Percentiles rank a stretch among this genome's conserved stretches.
These are phyloP conservation scores for Pogoniulus pusillus DNA, from an alignment of 2,797 vertebrate species.

Conservation along the genomic window DNA sequence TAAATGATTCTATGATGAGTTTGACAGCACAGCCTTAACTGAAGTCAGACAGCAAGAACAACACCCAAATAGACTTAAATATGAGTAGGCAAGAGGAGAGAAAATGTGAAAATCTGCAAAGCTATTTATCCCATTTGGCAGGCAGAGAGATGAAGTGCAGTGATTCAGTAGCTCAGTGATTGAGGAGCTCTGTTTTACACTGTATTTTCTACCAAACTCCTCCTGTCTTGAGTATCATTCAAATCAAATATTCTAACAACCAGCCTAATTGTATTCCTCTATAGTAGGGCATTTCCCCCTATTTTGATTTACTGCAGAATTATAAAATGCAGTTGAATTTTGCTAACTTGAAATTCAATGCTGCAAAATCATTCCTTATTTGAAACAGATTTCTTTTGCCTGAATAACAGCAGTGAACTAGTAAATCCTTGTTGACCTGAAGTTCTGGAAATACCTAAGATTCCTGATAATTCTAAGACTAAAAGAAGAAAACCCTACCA, in stretches of 20 bases:
- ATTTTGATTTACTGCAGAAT: background rate
- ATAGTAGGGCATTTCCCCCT: background rate
- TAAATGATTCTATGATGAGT: background rate
- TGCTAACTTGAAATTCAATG: background rate
- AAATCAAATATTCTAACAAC: background rate
- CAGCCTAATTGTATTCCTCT: background rate
- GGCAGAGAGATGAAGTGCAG: background rate
- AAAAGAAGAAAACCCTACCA: background rate
- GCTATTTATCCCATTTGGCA: background rate
- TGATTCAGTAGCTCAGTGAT: background rate
- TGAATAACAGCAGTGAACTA: background rate
- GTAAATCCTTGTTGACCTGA: background rate
- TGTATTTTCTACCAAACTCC: background rate
- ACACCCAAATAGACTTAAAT: background rate
- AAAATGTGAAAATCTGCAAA: background rate
- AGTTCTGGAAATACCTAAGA: background rate
- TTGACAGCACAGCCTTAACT: background rate
- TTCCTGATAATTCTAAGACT: background rate
- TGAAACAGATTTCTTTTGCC: background rate
- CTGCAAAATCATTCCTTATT: background rate
- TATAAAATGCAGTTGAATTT: background rate
- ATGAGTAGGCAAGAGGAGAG: background rate
- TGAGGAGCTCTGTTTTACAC: background rate
- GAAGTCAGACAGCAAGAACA: background rate
- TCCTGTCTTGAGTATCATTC: background rate